A percentile compares a stretch with the other conserved stretches of the same genome.
These are phyloP conservation scores for Epistrophe eligans DNA, from an alignment of 2,888 invertebrate genomes.

Conservation along the genomic window DNA sequence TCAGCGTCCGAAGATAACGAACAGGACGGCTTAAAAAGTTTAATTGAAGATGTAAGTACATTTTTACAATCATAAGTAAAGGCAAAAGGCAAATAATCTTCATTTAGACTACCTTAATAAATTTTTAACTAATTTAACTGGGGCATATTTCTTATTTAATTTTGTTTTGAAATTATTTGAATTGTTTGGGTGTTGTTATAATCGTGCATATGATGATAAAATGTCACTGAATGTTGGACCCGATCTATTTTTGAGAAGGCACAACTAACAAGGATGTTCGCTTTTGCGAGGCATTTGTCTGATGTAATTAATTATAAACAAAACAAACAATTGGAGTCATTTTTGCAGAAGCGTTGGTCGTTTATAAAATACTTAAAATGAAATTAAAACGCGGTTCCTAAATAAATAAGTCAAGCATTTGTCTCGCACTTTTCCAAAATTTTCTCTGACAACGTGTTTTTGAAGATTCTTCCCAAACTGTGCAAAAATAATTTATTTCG, in stretches of 20 bases:
- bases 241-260: slow-evolving; percentile 69
- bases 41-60: slow-evolving; percentile 85
- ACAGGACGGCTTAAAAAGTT: slow-evolving; percentile 85
- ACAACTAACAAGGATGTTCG: slow-evolving; percentile 68
- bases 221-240: slow-evolving; percentile 68
- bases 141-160: too few relatives aligned
- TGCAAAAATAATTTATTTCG: slow-evolving; percentile 58
- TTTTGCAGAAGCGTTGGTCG: background rate
- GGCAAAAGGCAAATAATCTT: background rate
- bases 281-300: slow-evolving; percentile 76
- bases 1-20: slow-evolving; percentile 81
- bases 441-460: background rate
- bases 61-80: background rate
- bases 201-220: slow-evolving; percentile 69
- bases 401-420: too few relatives aligned
- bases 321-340: background rate
- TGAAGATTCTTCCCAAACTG: slow-evolving; percentile 13
- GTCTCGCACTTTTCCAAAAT: slow-evolving; percentile 20
- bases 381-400: too few relatives aligned
- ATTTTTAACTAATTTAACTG: too few relatives aligned
- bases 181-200: background rate
- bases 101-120: too few relatives aligned
- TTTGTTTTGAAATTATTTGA: background rate
- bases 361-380: background rate
- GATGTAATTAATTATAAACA: slow-evolving; percentile 46